Evolutionary conservation across 2,888 invertebrate genomes (phyloP), one percentile per base, ranked within the genome.

Genomic region (Leptarthrus brevirostris): DNA sequence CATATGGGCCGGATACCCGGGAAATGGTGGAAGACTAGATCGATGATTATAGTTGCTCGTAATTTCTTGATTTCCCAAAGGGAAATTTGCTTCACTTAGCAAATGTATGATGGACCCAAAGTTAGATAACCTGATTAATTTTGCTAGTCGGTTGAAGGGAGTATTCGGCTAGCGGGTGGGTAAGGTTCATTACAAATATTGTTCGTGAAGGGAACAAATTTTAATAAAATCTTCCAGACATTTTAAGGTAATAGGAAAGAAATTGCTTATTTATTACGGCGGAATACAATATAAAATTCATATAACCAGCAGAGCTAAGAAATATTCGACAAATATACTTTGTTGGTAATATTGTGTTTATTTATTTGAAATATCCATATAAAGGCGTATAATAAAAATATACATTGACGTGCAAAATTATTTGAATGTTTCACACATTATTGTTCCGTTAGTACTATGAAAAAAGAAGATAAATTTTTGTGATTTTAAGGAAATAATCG

Each of bases 11-110:
- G 22, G 20, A 8, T 20, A 52, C 3, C 20, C 52, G 6, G 2
- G 52, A 2, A 52, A 18, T 5, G 52, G 52, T 52, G 14, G 20
- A 52, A 24, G 64, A 66, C 64, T 66, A 24, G 64, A 66, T 66
- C 64, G 64, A 66, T 66, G 64, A 66, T 66, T 66, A 66, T 34
- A 66, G 64, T 47, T 66, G 47, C 47, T 47, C 47, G 64, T 66
- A 66, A 75, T 75, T 75, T 75, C 70, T 73, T 75, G 70, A 73
- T 75, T 75, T 75, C 75, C 73, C 75, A 73, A 73, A 70, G 70
- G 73, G 72, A 73, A 70, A 75, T 61, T 75, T 70, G 73, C 52
- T 73, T 44, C 52, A 72, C 69, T 72, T 54, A 26, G 69, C 52
- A 72, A 44, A 58, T 56, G 22, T 44, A 52, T 53, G 73, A 72